Evolutionary conservation across 2,888 invertebrate genomes (phyloP), one percentile per base, ranked within the genome.

Genomic region (Ophion obscuratus): DNA sequence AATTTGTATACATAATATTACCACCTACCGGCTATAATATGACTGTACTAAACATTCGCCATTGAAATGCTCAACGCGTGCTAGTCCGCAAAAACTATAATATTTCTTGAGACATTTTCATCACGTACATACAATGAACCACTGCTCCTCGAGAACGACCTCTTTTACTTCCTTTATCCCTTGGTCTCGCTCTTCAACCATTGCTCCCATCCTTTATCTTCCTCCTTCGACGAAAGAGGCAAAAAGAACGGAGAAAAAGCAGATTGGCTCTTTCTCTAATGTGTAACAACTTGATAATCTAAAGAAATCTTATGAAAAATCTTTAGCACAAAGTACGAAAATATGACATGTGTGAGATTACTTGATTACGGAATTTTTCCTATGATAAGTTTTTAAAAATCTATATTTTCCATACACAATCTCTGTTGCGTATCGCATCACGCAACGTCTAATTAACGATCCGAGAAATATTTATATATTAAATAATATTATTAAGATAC

Each of bases 91-190:
- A 80, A 86, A 86, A 83, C 77, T 64, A 71, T 77, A 83, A 83
- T 76, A 61, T 61, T 74, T 62, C 73, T 81, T 64, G 68, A 68
- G 73, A 86, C 75, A 86, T 86, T 86, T 86, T 80, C 31, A 75
- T 86, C 85, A 86, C 85, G 85, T 86, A 83, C 83, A 27, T 73
- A 77, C 76, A 83, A 86, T 86, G 85, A 83, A 80, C 76, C 77
- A 79, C 73, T 77, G 79, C 62, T 68, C 76, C 61, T 61, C 57
- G 57, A 57, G 57, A 27, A 59, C 64, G 7, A 14, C 11, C 66
- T 73, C 27, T 11, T n/a, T 53, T 27, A n/a, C 31, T n/a, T 40
- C 27, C 44, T 61, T 44, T 27, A 53, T 31, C 27, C 11, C n/a
- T 31, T 31, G 9, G 47, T 62, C 20, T 20, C 36, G 2, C 2